Percentiles rank a stretch among this genome's conserved stretches.
These are phyloP conservation scores for Barypeithes pellucidus DNA, from an alignment of 2,888 invertebrate species.

Conservation along the genomic window DNA sequence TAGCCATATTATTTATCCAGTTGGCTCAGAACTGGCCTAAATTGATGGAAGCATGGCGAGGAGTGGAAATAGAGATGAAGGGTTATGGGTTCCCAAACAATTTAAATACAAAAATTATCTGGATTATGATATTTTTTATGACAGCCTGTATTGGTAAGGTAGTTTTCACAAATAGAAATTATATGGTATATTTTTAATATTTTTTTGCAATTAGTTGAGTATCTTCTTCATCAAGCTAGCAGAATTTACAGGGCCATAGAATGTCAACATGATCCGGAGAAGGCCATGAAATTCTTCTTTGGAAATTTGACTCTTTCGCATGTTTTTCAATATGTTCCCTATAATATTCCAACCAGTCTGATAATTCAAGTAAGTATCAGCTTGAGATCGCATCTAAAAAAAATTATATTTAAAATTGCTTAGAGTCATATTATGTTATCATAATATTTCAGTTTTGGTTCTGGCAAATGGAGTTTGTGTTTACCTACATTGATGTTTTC, in stretches of 20 bases:
- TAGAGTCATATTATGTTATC: no score
- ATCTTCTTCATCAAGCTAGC: constrained; percentile 52
- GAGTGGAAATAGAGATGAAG: constrained; percentile 54
- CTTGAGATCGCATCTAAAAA: no score
- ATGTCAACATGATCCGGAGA: constrained; percentile 47
- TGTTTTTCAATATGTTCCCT: constrained; percentile 52
- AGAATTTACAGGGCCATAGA: constrained; percentile 46
- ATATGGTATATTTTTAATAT: not conserved
- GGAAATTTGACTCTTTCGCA: constrained; percentile 54
- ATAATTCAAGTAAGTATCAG: constrained; percentile 53
- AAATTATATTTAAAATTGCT: no score
- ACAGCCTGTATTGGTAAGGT: constrained; percentile 51
- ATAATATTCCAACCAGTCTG: constrained; percentile 51
- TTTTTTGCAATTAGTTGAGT: constrained; percentile 49
- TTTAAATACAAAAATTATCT: constrained; percentile 45
- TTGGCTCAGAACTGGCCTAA: constrained; percentile 55
- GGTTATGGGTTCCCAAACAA: constrained; percentile 50
- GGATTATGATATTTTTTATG: constrained; percentile 49
- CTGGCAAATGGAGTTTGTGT: constrained; percentile 76
- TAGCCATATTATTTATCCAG: constrained; percentile 48
- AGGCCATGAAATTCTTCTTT: constrained; percentile 54
- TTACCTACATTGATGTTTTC: constrained; percentile 82
- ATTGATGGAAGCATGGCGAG: constrained; percentile 54
- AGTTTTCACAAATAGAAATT: no score
- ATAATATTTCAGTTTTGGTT: constrained; percentile 69